phyloP scores from a whole-genome alignment of 2,888 invertebrate species.

The Liodrosophila aerea region DNA sequence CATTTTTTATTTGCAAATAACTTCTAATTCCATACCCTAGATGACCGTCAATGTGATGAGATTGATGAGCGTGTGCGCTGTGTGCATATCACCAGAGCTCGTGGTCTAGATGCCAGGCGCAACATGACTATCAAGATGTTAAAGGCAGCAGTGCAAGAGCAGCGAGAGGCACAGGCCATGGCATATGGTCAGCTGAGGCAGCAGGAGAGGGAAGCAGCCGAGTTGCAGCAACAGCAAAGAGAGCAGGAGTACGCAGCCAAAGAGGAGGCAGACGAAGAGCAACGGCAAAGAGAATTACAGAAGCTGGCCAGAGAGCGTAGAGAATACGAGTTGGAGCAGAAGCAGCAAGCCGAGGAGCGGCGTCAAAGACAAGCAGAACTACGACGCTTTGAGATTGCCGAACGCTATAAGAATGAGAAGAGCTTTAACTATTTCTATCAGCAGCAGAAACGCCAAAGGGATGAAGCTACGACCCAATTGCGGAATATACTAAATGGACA shows the following conservation, averaged over 20 bases:
- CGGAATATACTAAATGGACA: slow-evolving; percentile 29
- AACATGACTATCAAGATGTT: no score
- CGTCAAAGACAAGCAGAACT: slow-evolving; percentile 17
- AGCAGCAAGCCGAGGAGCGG: slow-evolving; percentile 15
- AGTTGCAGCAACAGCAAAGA: no score
- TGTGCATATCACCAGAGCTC: no score
- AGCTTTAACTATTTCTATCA: slow-evolving; percentile 30
- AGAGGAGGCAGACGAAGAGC: slow-evolving; percentile 36
- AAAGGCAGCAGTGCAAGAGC: no score
- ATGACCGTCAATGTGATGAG: no score
- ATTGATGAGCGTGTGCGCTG: no score
- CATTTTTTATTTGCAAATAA: no score
- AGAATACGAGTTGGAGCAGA: slow-evolving; percentile 42
- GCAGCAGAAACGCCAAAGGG: neutral
- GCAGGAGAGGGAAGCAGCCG: no score
- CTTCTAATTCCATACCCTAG: slow-evolving; percentile 26
- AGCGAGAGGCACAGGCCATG: no score
- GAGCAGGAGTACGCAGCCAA: slow-evolving; percentile 29
- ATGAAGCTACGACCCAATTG: slow-evolving; percentile 14
- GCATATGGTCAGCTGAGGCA: no score
- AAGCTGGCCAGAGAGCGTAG: slow-evolving; percentile 46
- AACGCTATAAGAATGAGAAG: slow-evolving; percentile 45
- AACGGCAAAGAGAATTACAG: slow-evolving; percentile 36
- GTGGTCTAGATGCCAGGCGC: no score
- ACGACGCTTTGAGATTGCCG: slow-evolving; percentile 48